These are phyloP conservation scores for Theristicus caerulescens DNA, from an alignment of 2,113 vertebrate genomes.

Conservation along the genomic window DNA sequence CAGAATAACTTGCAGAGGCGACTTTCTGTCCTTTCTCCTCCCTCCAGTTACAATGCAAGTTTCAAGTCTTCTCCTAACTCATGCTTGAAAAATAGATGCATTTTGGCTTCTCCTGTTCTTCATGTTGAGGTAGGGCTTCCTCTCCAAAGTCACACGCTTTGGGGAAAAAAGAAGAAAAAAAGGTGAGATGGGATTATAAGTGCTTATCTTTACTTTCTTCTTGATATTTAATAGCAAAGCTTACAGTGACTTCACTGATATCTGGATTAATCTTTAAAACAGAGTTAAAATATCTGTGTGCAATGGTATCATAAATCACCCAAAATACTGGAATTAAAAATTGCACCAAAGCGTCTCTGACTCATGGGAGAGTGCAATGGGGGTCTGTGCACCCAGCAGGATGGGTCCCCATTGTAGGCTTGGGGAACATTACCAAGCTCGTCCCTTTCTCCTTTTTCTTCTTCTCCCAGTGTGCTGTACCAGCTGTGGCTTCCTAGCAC, in stretches of 20 bases:
- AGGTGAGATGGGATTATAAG: rapidly evolving
- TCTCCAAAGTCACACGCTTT: rapidly evolving
- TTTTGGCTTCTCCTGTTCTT: background rate
- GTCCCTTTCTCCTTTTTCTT: background rate
- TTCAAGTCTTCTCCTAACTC: background rate
- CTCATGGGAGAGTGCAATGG: rapidly evolving
- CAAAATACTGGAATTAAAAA: rapidly evolving
- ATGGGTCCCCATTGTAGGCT: rapidly evolving
- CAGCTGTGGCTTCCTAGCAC: background rate
- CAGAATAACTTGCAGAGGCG: background rate
- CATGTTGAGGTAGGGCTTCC: rapidly evolving
- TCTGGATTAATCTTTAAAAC: background rate
- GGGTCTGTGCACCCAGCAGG: background rate
- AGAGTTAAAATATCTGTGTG: rapidly evolving
- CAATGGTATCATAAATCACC: rapidly evolving
- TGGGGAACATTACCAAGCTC: rapidly evolving
- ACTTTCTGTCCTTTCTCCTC: background rate
- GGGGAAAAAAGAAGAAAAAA: background rate
- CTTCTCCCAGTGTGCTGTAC: rapidly evolving
- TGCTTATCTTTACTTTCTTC: background rate
- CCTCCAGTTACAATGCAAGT: background rate
- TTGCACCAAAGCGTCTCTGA: rapidly evolving
- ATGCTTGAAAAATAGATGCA: rapidly evolving
- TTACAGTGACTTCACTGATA: rapidly evolving
- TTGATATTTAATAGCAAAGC: background rate